These are phyloP conservation scores for Linepithema humile DNA, from an alignment of 1,140 invertebrate genomes.

Conservation along the genomic window DNA sequence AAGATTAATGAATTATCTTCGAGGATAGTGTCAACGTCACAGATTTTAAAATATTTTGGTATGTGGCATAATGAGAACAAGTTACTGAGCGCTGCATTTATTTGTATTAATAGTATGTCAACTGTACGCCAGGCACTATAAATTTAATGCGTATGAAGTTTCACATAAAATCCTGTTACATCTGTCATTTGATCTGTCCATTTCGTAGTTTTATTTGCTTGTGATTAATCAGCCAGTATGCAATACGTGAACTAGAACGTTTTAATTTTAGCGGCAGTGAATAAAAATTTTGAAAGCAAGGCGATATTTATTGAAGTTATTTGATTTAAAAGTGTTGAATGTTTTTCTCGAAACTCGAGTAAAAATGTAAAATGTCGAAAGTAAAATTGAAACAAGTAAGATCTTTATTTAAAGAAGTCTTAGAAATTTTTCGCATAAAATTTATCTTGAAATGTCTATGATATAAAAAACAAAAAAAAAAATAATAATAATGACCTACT, in stretches of 20 bases:
- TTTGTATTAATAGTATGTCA: constrained; percentile 7
- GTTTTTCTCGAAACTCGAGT: background rate
- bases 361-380: background rate
- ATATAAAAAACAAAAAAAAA: background rate
- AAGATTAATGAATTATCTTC: constrained; percentile 21
- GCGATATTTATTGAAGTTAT: background rate
- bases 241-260: too few species aligned
- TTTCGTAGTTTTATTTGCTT: background rate
- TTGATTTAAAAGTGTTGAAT: background rate
- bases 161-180: background rate
- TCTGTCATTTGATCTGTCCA: background rate
- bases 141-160: constrained; percentile 25
- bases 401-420: background rate
- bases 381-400: background rate
- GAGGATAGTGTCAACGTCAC: background rate
- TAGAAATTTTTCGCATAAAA: background rate
- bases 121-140: background rate
- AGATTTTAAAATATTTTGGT: constrained; percentile 26
- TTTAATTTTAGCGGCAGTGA: too few species aligned
- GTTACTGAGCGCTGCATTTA: background rate
- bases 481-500: too few species aligned
- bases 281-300: background rate
- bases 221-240: background rate
- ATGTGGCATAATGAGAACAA: background rate
- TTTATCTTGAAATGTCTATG: background rate